Base-by-base conservation (phyloP, 2,888 invertebrate species). In the Spisula solida region DNA sequence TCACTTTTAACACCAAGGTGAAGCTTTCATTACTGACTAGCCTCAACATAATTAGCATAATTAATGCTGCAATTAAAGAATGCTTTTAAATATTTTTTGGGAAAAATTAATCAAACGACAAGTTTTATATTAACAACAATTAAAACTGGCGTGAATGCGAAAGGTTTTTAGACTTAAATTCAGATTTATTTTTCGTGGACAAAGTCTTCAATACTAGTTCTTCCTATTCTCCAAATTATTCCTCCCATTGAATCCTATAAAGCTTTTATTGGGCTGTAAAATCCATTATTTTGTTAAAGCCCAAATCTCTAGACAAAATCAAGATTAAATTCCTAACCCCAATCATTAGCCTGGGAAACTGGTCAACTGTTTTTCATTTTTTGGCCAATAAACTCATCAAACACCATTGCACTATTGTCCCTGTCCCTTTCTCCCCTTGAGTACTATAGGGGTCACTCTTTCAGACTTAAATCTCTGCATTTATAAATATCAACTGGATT, bases 301-400 rank as follows among this genome's bases (percentile, higher is more conserved):
- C n/a, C 12, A 56, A 34, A 79, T 41, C 78, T 79, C n/a, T 20
- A 85, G 56, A 85, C 48, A 85, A 66, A 87, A 70, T 48, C 84
- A 55, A 86, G 89, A 81, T 48, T 81, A 82, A 88, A 91, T 91
- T 90, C 91, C 91, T 80, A 80, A 66, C 55, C 41, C 47, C 18
- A 20, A 47, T 66, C 85, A 81, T 85, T 85, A 83, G 81, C 88
- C 88, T 91, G 91, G 88, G 91, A 90, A 91, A 91, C 82, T 51
- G 90, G 90, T 90, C 90, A 87, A 88, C 51, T 87, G 82, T 83
- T 66, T 75, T 82, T 75, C 48, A 66, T n/a, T 79, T 78, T 83
- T 88, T 47, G 85, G 85, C 86, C 91, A 90, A 87, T 88, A 90
- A 91, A 88, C 88, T 82, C 81, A 90, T 87, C 90, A 78, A 75